Evolutionary conservation across 2,113 vertebrate species (phyloP).

Genomic region (Dendropsophus ebraccatus): DNA sequence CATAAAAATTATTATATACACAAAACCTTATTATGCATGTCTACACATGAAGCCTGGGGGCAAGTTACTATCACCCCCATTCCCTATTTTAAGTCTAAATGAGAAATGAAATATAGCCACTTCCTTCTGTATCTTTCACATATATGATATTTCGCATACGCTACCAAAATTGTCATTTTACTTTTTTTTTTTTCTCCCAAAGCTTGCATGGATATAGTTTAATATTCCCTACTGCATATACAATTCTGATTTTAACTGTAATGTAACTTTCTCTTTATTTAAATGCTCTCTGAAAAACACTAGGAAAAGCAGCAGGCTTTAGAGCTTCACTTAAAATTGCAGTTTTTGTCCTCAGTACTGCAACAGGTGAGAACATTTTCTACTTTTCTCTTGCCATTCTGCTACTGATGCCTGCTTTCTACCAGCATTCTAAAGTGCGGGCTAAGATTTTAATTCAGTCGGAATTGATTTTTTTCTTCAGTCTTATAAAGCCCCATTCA

Average conservation of each 20-base stretch:
- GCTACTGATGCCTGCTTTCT: conserved; percentile 1
- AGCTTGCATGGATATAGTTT: neutral
- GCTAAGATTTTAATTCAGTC: neutral
- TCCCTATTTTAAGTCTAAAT: neutral
- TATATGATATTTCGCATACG: neutral
- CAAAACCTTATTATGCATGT: too few relatives aligned
- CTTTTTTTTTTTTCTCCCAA: neutral
- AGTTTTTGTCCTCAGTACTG: conserved; percentile 81
- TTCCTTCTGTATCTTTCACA: neutral
- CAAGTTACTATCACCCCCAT: too few relatives aligned
- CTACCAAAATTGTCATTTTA: neutral
- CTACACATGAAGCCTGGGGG: too few relatives aligned
- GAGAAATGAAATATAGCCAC: neutral
- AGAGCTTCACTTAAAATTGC: conserved; percentile 79
- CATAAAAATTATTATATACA: too few relatives aligned
- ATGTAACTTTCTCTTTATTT: conserved; percentile 69
- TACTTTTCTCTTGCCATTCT: conserved; percentile 47
- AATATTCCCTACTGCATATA: neutral
- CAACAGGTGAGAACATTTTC: conserved; percentile 78
- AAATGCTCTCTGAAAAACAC: conserved; percentile 64
- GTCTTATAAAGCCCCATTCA: neutral
- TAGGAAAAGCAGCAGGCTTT: conserved; percentile 75
- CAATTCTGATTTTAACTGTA: conserved; percentile 48
- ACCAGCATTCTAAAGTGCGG: neutral
- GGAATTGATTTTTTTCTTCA: neutral